A percentile compares a stretch with the other conserved stretches of the same genome.
Conservation (phyloP, 1,140 invertebrate species). For the Philaenus spumarius region DNA sequence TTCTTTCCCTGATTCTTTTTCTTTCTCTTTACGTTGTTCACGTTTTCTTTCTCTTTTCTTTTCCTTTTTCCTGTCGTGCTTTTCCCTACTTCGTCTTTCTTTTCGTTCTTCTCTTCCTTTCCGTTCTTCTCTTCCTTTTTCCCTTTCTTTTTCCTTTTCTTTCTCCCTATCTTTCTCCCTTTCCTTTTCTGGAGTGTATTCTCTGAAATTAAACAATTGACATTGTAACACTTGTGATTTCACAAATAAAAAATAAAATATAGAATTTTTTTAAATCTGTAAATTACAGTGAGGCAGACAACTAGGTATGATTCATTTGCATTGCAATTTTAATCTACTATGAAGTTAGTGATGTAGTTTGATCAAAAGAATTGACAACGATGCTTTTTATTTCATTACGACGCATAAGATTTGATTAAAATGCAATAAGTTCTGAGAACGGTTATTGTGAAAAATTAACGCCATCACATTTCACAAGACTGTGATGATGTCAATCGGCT, state of each 20-base stretch:
- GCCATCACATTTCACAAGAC: too few relatives aligned
- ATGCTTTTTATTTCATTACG: too few relatives aligned
- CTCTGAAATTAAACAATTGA: slow-evolving; percentile 8
- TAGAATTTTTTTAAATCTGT: neutral
- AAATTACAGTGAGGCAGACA: neutral
- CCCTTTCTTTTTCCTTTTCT: slow-evolving; percentile 39
- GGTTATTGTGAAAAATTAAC: too few relatives aligned
- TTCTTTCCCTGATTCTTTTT: slow-evolving; percentile 6
- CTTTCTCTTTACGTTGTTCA: slow-evolving; percentile 21
- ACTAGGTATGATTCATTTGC: too few relatives aligned
- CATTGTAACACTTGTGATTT: neutral
- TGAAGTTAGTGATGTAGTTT: too few relatives aligned
- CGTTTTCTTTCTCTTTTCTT: slow-evolving; percentile 30
- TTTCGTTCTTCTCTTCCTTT: neutral
- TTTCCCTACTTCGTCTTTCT: slow-evolving; percentile 39
- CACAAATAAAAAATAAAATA: neutral
- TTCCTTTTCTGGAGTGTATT: slow-evolving; percentile 31
- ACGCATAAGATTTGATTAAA: too few relatives aligned
- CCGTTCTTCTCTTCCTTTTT: slow-evolving; percentile 32
- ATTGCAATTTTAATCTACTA: too few relatives aligned
- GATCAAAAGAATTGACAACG: too few relatives aligned
- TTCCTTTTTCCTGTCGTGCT: slow-evolving; percentile 31
- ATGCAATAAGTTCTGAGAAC: too few relatives aligned
- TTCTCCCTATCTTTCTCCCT: slow-evolving; percentile 41
- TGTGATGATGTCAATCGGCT: too few relatives aligned